Evolutionary conservation across 2,797 vertebrate genomes (phyloP).

Genomic region (Parambassis ranga): DNA sequence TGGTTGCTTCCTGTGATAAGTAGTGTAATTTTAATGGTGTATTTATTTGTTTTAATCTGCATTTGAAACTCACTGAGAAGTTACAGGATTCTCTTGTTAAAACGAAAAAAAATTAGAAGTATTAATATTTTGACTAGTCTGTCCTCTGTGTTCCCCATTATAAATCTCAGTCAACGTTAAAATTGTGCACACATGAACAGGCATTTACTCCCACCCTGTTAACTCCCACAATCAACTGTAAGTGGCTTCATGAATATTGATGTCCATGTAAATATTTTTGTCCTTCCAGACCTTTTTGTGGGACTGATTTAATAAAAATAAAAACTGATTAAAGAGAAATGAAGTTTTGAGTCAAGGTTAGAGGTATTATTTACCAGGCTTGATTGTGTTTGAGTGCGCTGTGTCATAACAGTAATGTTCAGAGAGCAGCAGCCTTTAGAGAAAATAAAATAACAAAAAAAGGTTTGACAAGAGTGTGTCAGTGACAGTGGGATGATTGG

Average conservation of each 20-base stretch:
- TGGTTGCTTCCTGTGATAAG: too few species aligned
- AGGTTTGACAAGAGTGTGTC: conserved; percentile 20
- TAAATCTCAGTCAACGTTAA: conserved; percentile 35
- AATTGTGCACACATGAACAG: conserved; percentile 47
- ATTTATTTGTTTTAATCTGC: too few species aligned
- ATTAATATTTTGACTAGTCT: conserved; percentile 1
- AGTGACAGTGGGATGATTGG: conserved; percentile 38
- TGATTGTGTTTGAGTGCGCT: background rate
- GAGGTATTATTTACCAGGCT: conserved; percentile 5
- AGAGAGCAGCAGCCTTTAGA: conserved; percentile 16
- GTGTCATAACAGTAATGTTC: conserved; percentile 21
- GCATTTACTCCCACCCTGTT: conserved; percentile 45
- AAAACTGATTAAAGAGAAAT: conserved; percentile 1
- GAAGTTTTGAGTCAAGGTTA: conserved; percentile 3
- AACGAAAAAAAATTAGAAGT: too few species aligned
- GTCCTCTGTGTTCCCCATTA: conserved; percentile 12
- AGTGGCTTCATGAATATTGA: conserved; percentile 48
- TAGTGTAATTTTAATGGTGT: too few species aligned
- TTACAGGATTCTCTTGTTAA: too few species aligned
- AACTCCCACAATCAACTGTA: conserved; percentile 43
- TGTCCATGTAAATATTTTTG: conserved; percentile 18
- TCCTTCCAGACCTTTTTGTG: conserved; percentile 3
- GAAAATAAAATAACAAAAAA: conserved; percentile 14
- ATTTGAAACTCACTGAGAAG: too few species aligned
- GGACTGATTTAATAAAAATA: background rate